Evolutionary conservation across 2,888 invertebrate genomes (phyloP).

Genomic region (Hyppa rectilinea): DNA sequence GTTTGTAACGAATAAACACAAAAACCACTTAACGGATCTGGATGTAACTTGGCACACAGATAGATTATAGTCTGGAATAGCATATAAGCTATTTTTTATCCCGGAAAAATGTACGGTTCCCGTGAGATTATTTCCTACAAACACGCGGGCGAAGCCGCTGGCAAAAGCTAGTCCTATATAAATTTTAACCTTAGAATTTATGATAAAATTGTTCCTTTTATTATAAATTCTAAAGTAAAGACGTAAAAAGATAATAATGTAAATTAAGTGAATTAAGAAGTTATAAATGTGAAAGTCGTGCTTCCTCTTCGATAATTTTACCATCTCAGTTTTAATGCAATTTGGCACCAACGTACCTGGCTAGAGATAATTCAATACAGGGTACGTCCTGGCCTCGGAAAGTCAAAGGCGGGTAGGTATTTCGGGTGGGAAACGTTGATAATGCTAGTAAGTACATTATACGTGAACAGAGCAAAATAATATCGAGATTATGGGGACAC

Average conservation of each 20-base stretch:
- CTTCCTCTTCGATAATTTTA: background rate
- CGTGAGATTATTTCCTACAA: too few species aligned
- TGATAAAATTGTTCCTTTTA: too few species aligned
- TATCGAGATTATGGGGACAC: background rate
- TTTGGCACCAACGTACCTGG: slow-evolving; percentile 25
- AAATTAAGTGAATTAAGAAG: background rate
- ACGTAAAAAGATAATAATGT: slow-evolving; percentile 1
- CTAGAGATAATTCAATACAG: slow-evolving; percentile 38
- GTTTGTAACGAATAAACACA: too few species aligned
- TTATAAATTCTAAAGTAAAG: background rate
- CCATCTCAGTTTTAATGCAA: slow-evolving; percentile 26
- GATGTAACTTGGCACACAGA: too few species aligned
- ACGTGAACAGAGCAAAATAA: background rate
- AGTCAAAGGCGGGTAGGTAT: background rate
- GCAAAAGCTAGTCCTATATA: too few species aligned
- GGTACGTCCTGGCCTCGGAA: slow-evolving; percentile 4
- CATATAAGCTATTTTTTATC: too few species aligned
- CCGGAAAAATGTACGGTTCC: too few species aligned
- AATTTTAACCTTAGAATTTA: too few species aligned
- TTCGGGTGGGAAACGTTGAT: background rate
- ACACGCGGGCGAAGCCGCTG: too few species aligned
- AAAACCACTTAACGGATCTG: too few species aligned
- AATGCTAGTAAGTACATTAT: background rate
- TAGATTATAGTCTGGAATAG: too few species aligned
- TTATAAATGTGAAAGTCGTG: background rate